Evolutionary conservation across 2,888 invertebrate genomes (phyloP), one percentile per base, ranked within the genome.

Genomic region (Odontothrips loti): DNA sequence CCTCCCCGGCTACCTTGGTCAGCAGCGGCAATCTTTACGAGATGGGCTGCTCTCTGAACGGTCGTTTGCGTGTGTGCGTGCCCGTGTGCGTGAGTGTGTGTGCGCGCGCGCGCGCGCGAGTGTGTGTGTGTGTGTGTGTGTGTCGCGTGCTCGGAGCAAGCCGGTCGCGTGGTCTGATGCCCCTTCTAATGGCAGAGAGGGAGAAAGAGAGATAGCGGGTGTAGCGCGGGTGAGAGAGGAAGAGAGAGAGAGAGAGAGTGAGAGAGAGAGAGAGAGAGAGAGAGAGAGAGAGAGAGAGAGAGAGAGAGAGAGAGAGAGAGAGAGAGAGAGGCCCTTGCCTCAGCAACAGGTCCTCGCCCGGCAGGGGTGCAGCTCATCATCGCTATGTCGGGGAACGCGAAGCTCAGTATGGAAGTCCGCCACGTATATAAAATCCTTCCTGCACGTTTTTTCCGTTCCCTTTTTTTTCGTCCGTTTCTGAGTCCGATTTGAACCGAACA

Each of bases 131-230:
- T 15, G 58, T 15, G 58, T 58, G 58, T 58, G 58, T 58, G 58
- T 75, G 68, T 75, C 68, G 68, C 68, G 68, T 75, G 68, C 68
- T 12, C 58, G 58, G 58, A 43, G 34, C 34, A 43, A 20, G 58
- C 58, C 58, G 58, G 20, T 58, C 68, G 23, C 68, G 23, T 75
- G 68, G 68, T 75, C 68, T 75, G 68, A 12, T 75, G 68, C 68
- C 23, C 23, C 23, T 75, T 23, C 68, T 75, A 75, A 75, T 75
- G 68, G 68, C 27, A 27, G 23, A 75, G 68, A 75, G 27, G 68
- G 34, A 43, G 6, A 43, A 6, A 43, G 34, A 43, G 34, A 43
- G 34, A 43, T 2, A 43, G n/a, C n/a, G n/a, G n/a, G n/a, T n/a
- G n/a, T n/a, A n/a, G n/a, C n/a, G n/a, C n/a, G n/a, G n/a, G 34